phyloP scores from a whole-genome alignment of 2,113 vertebrate species.

The Limnothrissa miodon region DNA sequence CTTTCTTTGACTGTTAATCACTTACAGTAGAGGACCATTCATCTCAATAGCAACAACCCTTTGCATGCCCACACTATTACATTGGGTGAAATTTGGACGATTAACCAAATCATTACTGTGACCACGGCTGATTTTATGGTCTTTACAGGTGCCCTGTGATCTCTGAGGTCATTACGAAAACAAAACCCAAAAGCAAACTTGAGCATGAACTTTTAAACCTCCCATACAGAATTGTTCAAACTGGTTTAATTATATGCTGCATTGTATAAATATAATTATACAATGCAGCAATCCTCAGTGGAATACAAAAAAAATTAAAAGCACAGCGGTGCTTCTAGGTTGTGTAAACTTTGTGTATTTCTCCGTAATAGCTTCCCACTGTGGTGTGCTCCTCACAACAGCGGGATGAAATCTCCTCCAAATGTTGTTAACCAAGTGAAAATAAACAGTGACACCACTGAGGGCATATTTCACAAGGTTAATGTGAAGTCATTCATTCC shows the following conservation, averaged over 20 bases:
- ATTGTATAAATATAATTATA: not conserved
- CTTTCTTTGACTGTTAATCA: constrained; percentile 36
- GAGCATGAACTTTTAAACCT: not conserved
- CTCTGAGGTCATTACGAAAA: not conserved
- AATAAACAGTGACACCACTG: not conserved
- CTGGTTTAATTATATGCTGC: not conserved
- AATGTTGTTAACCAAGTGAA: not conserved
- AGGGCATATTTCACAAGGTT: constrained; percentile 15
- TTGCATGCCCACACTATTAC: not conserved
- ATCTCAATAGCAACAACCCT: constrained; percentile 25
- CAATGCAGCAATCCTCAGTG: not conserved
- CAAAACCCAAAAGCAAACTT: not conserved
- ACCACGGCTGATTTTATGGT: constrained; percentile 23
- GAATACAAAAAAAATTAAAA: not conserved
- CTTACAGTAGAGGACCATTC: constrained; percentile 28
- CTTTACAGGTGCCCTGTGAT: constrained; percentile 15
- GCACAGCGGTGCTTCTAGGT: not conserved
- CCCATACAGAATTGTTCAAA: not conserved
- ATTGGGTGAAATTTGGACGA: constrained; percentile 24
- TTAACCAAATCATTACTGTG: constrained; percentile 16
- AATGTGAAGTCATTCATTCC: constrained; percentile 22
- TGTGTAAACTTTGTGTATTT: not conserved
- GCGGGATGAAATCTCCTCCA: not conserved
- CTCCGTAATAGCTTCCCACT: not conserved
- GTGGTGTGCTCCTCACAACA: not conserved